Base-by-base conservation (phyloP, 2,888 invertebrate species). In the Heliconius hortense region DNA sequence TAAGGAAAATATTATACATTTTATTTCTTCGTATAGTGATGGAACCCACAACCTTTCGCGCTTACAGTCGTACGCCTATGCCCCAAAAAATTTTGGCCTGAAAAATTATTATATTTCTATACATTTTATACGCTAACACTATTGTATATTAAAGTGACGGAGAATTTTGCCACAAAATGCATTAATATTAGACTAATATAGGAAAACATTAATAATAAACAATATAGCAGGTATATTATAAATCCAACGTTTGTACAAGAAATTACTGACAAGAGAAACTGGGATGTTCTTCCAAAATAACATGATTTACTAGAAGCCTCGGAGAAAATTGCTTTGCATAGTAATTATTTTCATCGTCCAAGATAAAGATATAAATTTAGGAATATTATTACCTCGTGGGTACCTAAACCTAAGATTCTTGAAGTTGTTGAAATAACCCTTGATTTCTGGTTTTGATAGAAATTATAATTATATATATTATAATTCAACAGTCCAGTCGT, bases 281-380 rank as follows among this genome's bases (percentile, higher is more conserved):
- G 71, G 39, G 76, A 56, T 69, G 15, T 63, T 76, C 73, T 71
- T 73, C 71, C 63, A 70, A 72, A 72, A 74, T 72, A 72, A 77
- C 63, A 72, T 76, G 74, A 78, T 77, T 73, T 76, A 76, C 71
- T 35, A 56, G 31, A 39, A 75, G 75, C 71, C 76, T 73, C 56
- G 71, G 31, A 73, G 71, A 21, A 73, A 77, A 77, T 77, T 76
- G 73, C 76, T 73, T 72, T 75, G 71, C 72, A 74, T 76, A 68
- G 15, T 74, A 68, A 76, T 76, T 73, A 73, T 73, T 76, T 76
- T 70, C 73, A 70, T 73, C 43, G 48, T n/a, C 43, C 31, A 62
- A 68, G 72, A 59, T 71, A 73, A 74, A 60, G 24, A 70, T 31
- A 76, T 59, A 71, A 72, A 74, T 74, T 76, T 62, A 48, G 10